Conservation (phyloP, 2,888 invertebrate species). For the Cotesia congregata region DNA sequence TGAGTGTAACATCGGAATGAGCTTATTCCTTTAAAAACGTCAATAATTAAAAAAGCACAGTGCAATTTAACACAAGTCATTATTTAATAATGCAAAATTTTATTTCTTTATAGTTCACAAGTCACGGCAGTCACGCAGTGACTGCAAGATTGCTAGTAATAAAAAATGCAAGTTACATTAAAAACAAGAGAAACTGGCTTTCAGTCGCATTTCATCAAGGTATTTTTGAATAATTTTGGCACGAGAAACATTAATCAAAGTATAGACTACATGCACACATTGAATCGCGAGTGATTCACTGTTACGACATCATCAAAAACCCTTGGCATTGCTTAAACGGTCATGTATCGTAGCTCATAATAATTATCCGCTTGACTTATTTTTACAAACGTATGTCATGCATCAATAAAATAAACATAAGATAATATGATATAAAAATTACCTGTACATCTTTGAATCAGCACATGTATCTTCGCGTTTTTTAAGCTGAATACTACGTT, state of each 20-base stretch:
- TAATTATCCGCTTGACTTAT: constrained; percentile 17
- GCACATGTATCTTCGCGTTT: constrained; percentile 54
- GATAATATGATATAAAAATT: constrained; percentile 21
- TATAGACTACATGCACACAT: constrained; percentile 13
- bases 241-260: constrained; percentile 24
- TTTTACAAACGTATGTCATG: background rate
- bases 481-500: constrained; percentile 53
- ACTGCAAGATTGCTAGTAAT: no score
- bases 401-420: constrained; percentile 5
- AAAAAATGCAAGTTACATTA: background rate
- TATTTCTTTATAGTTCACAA: no score
- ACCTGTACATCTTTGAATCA: constrained; percentile 61
- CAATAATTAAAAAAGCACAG: no score
- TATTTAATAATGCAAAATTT: no score
- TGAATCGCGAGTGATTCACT: constrained; percentile 44
- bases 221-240: constrained; percentile 37
- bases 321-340: constrained; percentile 57
- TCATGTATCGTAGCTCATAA: background rate
- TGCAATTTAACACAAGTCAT: no score
- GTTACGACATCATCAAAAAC: constrained; percentile 51
- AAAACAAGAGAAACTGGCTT: background rate
- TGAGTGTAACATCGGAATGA: no score
- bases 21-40: no score
- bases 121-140: no score
- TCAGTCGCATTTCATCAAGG: constrained; percentile 24